phyloP scores from a whole-genome alignment of 2,888 invertebrate genomes.

The Metacarcinus magister region DNA sequence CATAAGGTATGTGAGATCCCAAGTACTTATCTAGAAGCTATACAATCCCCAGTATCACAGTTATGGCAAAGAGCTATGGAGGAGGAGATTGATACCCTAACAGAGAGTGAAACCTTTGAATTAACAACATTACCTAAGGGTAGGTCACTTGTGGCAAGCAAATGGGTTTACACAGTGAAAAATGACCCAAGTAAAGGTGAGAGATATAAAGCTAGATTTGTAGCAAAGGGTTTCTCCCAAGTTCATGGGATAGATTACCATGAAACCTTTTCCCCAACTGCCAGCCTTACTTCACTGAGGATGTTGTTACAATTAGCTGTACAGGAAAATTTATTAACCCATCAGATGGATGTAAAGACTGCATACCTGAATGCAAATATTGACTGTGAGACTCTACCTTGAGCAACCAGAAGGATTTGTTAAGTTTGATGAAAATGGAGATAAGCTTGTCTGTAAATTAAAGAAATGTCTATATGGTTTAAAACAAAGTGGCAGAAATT shows the following conservation, averaged over 20 bases:
- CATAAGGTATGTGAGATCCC: not conserved
- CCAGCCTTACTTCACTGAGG: slow-evolving; percentile 38
- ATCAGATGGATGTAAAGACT: slow-evolving; percentile 55
- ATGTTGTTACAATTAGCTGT: slow-evolving; percentile 50
- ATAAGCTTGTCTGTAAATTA: no score
- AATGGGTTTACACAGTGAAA: slow-evolving; percentile 58
- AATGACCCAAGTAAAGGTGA: not conserved
- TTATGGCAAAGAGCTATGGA: not conserved
- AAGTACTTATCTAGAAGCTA: slow-evolving; percentile 33
- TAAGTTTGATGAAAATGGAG: not conserved
- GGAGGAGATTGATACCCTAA: slow-evolving; percentile 54
- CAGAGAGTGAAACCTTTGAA: slow-evolving; percentile 51
- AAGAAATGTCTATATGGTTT: no score
- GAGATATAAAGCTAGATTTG: slow-evolving; percentile 64
- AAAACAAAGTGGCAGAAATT: slow-evolving; percentile 26
- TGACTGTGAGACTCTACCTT: slow-evolving; percentile 60
- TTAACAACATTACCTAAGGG: not conserved
- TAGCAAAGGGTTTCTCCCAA: slow-evolving; percentile 64
- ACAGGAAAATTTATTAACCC: slow-evolving; percentile 16
- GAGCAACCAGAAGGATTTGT: slow-evolving; percentile 64
- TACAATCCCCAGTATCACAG: no score
- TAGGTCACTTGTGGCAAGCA: not conserved
- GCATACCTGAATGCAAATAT: slow-evolving; percentile 5
- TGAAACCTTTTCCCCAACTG: not conserved
- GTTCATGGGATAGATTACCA: not conserved